These are phyloP conservation scores for Gobionotothen gibberifrons DNA, from an alignment of 2,797 vertebrate species.

Conservation along the genomic window DNA sequence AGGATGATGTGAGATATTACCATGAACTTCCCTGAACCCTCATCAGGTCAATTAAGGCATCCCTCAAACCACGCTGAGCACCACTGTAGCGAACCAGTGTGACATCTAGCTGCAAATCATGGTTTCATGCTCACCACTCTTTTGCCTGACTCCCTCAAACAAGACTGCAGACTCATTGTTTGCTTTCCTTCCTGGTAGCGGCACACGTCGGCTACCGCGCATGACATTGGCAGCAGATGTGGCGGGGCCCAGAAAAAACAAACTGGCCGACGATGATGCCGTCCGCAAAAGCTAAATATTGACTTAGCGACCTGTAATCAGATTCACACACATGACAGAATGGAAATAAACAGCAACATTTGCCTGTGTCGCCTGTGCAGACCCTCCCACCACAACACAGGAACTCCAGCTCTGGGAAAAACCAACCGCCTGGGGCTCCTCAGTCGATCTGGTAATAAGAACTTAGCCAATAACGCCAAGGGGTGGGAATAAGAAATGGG, in stretches of 20 bases:
- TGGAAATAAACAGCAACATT: constrained; percentile 87
- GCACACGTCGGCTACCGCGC: constrained; percentile 73
- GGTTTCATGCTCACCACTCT: constrained; percentile 43
- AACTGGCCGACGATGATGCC: constrained; percentile 78
- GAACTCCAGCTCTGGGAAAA: constrained; percentile 67
- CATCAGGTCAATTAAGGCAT: constrained; percentile 49
- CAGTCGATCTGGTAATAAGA: constrained; percentile 77
- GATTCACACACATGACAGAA: constrained; percentile 86
- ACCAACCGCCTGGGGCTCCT: constrained; percentile 61
- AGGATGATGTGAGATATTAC: constrained; percentile 42
- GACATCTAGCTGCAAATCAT: constrained; percentile 58
- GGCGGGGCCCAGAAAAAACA: constrained; percentile 81
- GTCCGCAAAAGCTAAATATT: constrained; percentile 88
- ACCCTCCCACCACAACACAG: constrained; percentile 81
- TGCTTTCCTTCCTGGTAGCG: constrained; percentile 74
- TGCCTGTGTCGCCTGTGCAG: constrained; percentile 69
- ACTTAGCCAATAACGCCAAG: constrained; percentile 65
- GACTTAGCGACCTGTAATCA: constrained; percentile 89
- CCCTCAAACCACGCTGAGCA: constrained; percentile 48
- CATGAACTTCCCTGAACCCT: constrained; percentile 55
- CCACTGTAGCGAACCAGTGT: constrained; percentile 32
- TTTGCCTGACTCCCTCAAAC: constrained; percentile 60
- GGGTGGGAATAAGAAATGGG: constrained; percentile 70
- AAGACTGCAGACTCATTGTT: constrained; percentile 74
- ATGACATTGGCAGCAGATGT: constrained; percentile 83